phyloP scores from a whole-genome alignment of 2,888 invertebrate species.

The Congeria kusceri region DNA sequence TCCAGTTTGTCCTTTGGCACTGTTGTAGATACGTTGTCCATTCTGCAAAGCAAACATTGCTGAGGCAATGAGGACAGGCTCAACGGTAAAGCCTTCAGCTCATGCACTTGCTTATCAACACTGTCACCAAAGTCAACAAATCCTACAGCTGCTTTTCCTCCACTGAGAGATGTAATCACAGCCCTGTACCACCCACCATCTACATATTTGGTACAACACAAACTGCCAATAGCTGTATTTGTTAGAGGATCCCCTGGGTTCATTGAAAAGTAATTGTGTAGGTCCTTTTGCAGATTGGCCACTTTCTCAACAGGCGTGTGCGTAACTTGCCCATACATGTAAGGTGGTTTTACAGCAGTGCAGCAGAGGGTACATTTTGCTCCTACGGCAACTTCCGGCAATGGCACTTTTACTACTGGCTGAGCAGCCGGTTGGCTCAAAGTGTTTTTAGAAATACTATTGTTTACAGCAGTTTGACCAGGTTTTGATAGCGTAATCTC shows the following conservation, averaged over 20 bases:
- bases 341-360: conserved; percentile 60
- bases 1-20: conserved; percentile 47
- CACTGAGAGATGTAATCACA: conserved; percentile 51
- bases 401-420: conserved; percentile 35
- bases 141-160: conserved; percentile 52
- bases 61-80: conserved; percentile 60
- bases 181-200: conserved; percentile 72
- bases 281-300: conserved; percentile 61
- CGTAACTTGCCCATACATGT: conserved; percentile 66
- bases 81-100: conserved; percentile 58
- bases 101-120: conserved; percentile 32
- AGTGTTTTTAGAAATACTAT: not conserved
- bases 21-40: conserved; percentile 50
- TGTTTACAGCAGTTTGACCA: conserved; percentile 14
- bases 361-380: conserved; percentile 57
- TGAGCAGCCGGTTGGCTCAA: not conserved
- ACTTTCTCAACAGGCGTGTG: conserved; percentile 64
- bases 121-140: conserved; percentile 72
- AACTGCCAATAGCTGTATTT: conserved; percentile 45
- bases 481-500: conserved; percentile 37
- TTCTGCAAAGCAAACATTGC: conserved; percentile 65
- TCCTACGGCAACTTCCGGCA: conserved; percentile 60
- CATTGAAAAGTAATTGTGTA: conserved; percentile 61
- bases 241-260: conserved; percentile 31
- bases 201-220: conserved; percentile 67